Base-by-base conservation (phyloP, 1,140 invertebrate genomes). In the Achroia grisella region DNA sequence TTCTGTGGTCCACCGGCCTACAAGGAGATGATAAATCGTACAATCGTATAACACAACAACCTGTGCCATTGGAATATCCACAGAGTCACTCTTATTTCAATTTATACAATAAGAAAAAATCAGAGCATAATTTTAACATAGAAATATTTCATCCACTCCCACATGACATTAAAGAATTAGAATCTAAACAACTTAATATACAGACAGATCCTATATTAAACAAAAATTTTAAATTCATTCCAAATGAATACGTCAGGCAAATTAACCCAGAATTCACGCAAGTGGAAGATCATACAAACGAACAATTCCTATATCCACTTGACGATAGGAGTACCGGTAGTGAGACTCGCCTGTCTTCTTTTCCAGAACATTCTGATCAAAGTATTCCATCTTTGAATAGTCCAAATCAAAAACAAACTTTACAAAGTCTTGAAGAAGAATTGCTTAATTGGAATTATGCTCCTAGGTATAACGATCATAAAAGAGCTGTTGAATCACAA, bases 401-500 rank as follows among this genome's bases (percentile, higher is more conserved):
- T 15, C 35, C 15, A 17, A 10, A 23, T 15, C 35, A 37, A 17
- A 10, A 23, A 23, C 17, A 15, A 34, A 60, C 11, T 46, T 54
- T 35, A 11, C 39, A 14, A 31, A 40, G 14, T 35, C 11, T 35
- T 35, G 33, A 15, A 4, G 35, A 17, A 37, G 35, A 37, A 10
- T 17, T 11, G 17, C 35, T 37, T 3, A 37, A 51, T 35, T 34
- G 63, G 27, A 65, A 65, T 50, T 62, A 71, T 27, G 53, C 62
- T 8, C 48, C 62, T 1, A 62, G 58, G 42, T 53, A 62, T 36
- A 65, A 63, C 17, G 50, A 60, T 9, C 55, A 54, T 15, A 71
- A 56, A 44, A 53, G 62, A 13, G 57, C 52, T 0, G 55, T 51
- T 46, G 71, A 64, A 51, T 40, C 62, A 8, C 59, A 70, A 37